A percentile compares a stretch with the other conserved stretches of the same genome.
Conservation (phyloP, 2,888 invertebrate species). For the Dynastes grantii region DNA sequence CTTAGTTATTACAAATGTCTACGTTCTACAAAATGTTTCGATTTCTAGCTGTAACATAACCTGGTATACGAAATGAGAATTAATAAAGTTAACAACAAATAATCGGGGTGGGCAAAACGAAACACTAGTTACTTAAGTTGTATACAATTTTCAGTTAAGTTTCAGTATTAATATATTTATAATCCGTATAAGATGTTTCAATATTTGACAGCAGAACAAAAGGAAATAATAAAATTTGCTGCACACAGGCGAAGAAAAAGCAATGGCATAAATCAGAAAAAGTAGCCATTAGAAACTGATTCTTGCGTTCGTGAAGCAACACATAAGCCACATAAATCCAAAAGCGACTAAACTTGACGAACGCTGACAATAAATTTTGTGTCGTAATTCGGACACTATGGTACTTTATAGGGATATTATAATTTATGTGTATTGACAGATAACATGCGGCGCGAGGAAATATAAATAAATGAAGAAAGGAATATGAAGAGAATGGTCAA, state of each 20-base stretch:
- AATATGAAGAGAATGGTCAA: conserved; percentile 40
- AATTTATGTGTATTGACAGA: conserved; percentile 48
- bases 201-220: too few relatives aligned
- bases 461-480: conserved; percentile 46
- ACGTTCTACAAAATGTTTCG: too few relatives aligned
- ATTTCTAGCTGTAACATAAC: too few relatives aligned
- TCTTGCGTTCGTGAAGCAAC: conserved; percentile 33
- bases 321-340: conserved; percentile 25
- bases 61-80: too few relatives aligned
- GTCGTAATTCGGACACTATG: conserved; percentile 47
- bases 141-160: too few relatives aligned
- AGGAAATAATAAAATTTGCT: too few relatives aligned
- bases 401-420: conserved; percentile 44
- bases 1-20: too few relatives aligned
- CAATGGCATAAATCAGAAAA: conserved; percentile 32
- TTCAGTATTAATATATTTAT: too few relatives aligned
- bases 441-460: conserved; percentile 45
- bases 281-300: conserved; percentile 39
- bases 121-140: too few relatives aligned
- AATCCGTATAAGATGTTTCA: too few relatives aligned
- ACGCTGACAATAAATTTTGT: conserved; percentile 43
- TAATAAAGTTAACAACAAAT: too few relatives aligned
- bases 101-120: too few relatives aligned
- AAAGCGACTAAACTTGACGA: conserved; percentile 44
- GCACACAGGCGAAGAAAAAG: not conserved